A percentile compares a stretch with the other conserved stretches of the same genome.
Evolutionary conservation across 2,888 invertebrate genomes (phyloP).

Genomic region (Harmothoe impar): DNA sequence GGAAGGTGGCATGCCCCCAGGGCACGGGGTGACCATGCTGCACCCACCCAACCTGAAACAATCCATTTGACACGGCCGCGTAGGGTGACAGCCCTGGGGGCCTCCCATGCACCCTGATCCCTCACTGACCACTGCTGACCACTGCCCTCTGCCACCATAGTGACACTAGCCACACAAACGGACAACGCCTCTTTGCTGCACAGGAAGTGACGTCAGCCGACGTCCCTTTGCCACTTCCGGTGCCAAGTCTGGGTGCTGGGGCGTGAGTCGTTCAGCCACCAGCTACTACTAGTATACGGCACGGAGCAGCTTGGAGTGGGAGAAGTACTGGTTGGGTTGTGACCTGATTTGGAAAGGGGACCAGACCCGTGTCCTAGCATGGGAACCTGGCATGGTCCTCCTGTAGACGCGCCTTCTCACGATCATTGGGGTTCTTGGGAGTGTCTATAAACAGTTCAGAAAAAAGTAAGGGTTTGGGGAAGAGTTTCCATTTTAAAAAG

Average conservation of each 20-base stretch:
- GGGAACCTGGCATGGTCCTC: no score
- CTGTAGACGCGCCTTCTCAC: no score
- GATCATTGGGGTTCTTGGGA: no score
- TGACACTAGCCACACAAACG: not conserved
- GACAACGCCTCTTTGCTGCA: not conserved
- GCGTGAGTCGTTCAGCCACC: no score
- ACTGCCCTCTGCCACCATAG: not conserved
- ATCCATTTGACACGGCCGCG: not conserved
- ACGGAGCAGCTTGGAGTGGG: no score
- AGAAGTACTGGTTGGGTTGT: no score
- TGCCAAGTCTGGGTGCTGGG: not conserved
- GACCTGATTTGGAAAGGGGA: not conserved
- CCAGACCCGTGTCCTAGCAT: not conserved
- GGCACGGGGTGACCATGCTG: not conserved
- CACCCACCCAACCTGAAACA: not conserved
- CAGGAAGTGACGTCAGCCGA: constrained; percentile 8
- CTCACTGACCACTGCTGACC: not conserved
- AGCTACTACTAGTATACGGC: no score
- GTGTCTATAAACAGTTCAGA: no score
- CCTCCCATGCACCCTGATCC: not conserved
- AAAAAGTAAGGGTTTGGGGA: no score
- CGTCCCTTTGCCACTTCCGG: not conserved
- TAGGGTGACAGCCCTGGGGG: constrained; percentile 12
- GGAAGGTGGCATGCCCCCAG: constrained; percentile 13
- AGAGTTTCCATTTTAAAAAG: no score